Evolutionary conservation across 2,888 invertebrate genomes (phyloP).

Genomic region (Sarcophaga subvicina): DNA sequence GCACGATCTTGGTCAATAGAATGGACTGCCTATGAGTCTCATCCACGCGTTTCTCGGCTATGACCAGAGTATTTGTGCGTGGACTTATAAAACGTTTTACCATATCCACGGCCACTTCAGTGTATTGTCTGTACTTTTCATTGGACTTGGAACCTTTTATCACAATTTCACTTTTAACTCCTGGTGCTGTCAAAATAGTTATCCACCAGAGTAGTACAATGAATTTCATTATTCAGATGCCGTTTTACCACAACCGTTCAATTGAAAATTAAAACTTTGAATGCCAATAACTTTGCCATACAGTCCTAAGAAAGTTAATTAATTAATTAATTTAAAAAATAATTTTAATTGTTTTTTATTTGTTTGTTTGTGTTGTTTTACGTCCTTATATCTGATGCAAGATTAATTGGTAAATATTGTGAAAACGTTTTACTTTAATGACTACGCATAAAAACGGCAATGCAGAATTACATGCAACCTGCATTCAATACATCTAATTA

Average conservation of each 20-base stretch:
- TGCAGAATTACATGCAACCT: too few relatives aligned
- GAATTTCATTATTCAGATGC: neutral
- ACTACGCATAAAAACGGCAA: too few relatives aligned
- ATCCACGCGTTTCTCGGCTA: slow-evolving; percentile 70
- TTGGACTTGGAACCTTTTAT: neutral
- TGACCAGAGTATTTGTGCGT: slow-evolving; percentile 71
- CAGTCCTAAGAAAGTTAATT: slow-evolving; percentile 20
- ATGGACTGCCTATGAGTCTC: slow-evolving; percentile 63
- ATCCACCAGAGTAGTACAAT: neutral
- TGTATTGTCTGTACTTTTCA: slow-evolving; percentile 23
- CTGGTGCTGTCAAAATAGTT: neutral
- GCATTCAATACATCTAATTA: neutral
- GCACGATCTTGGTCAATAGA: slow-evolving; percentile 71
- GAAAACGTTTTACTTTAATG: neutral
- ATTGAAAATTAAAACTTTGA: neutral
- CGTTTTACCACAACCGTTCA: neutral
- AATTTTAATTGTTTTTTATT: neutral
- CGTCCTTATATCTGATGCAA: neutral
- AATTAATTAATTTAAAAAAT: slow-evolving; percentile 19
- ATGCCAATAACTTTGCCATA: neutral
- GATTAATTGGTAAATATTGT: neutral
- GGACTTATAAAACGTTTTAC: slow-evolving; percentile 71
- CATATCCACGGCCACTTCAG: slow-evolving; percentile 70
- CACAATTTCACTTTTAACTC: neutral
- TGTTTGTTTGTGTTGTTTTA: neutral